phyloP scores from a whole-genome alignment of 2,113 vertebrate species.

The Tetrax tetrax region DNA sequence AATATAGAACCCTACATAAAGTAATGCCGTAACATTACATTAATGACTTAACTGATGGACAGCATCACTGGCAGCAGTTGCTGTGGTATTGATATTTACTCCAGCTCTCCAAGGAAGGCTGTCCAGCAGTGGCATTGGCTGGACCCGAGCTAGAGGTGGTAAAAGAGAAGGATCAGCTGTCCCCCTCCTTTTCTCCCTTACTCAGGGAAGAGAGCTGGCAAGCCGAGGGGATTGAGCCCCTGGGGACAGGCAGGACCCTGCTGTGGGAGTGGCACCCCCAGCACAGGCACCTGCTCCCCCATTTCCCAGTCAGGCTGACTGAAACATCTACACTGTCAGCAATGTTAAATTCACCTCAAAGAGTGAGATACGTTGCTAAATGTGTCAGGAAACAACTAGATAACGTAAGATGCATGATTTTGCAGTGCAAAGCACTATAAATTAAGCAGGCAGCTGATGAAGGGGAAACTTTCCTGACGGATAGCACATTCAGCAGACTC shows the following conservation, averaged over 20 bases:
- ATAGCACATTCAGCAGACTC: conserved; percentile 50
- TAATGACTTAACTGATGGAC: background rate
- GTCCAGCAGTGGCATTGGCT: background rate
- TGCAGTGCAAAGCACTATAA: conserved; percentile 64
- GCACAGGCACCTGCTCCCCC: background rate
- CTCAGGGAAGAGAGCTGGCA: background rate
- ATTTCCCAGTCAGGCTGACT: conserved; percentile 46
- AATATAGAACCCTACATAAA: background rate
- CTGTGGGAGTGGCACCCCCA: background rate
- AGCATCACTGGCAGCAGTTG: background rate
- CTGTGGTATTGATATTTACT: background rate
- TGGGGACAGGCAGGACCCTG: conserved; percentile 3
- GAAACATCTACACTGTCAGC: conserved; percentile 70
- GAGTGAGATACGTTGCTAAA: conserved; percentile 73
- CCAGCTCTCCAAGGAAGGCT: background rate
- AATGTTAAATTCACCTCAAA: conserved; percentile 61
- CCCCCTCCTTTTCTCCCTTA: background rate
- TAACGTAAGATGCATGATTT: conserved; percentile 58
- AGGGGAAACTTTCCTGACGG: conserved; percentile 52
- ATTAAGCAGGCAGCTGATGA: conserved; percentile 66
- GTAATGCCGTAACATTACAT: background rate
- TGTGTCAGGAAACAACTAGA: conserved; percentile 72
- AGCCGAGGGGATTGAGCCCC: background rate
- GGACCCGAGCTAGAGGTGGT: background rate
- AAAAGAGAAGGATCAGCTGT: background rate